These are phyloP conservation scores for Bombus superbus DNA, from an alignment of 1,140 invertebrate species.

Conservation along the genomic window DNA sequence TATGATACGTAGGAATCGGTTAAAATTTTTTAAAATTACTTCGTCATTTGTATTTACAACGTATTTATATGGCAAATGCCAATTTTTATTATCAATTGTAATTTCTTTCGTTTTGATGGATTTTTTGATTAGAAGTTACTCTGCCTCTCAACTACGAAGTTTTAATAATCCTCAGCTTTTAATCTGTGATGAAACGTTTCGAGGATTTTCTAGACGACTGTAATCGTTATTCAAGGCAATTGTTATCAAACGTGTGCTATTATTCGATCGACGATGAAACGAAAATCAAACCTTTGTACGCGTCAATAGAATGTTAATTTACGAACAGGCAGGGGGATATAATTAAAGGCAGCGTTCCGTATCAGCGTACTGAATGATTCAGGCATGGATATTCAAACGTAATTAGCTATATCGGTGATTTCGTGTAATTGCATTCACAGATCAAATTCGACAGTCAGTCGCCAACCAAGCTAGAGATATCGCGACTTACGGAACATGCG, in stretches of 20 bases:
- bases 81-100: neutral
- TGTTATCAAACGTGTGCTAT: neutral
- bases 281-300: constrained; percentile 43
- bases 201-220: neutral
- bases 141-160: too few relatives aligned
- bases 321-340: constrained; percentile 53
- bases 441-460: constrained; percentile 46
- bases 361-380: constrained; percentile 56
- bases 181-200: neutral
- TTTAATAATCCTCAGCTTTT: neutral
- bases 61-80: neutral
- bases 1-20: neutral
- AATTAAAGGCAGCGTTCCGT: constrained; percentile 68
- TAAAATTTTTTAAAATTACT: neutral
- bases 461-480: constrained; percentile 18
- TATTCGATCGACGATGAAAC: neutral
- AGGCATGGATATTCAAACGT: constrained; percentile 65
- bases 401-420: constrained; percentile 69
- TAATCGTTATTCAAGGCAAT: neutral
- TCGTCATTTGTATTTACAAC: neutral
- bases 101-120: neutral
- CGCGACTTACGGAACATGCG: neutral
- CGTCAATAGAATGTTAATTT: constrained; percentile 57
- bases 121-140: too few relatives aligned
- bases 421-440: constrained; percentile 60